Percentiles rank a stretch among this genome's conserved stretches.
phyloP scores from a whole-genome alignment of 2,888 invertebrate species.

The Eupithecia dodoneata region DNA sequence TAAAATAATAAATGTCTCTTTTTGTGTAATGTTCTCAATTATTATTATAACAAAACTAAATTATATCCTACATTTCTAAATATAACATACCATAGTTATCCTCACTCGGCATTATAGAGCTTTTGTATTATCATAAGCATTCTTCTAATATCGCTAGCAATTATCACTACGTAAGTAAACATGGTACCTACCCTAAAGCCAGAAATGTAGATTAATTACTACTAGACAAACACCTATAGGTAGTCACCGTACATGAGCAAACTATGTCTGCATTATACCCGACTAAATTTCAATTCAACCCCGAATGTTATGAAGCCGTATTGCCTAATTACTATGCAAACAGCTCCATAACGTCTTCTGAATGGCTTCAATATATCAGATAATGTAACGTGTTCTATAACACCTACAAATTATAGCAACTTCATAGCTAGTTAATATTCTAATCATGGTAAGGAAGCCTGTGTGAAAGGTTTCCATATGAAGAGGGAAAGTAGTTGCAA shows the following conservation, averaged over 20 bases:
- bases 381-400: conserved; percentile 5
- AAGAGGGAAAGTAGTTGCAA: conserved; percentile 40
- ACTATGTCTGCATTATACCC: conserved; percentile 7
- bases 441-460: conserved; percentile 22
- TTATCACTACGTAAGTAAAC: background rate
- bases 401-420: conserved; percentile 4
- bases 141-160: too few relatives aligned
- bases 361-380: conserved; percentile 38
- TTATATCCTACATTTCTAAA: too few relatives aligned
- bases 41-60: too few relatives aligned
- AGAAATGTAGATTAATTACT: background rate
- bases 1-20: too few relatives aligned
- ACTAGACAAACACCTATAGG: background rate
- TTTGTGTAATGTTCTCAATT: too few relatives aligned
- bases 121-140: background rate
- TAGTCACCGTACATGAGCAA: background rate
- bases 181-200: background rate
- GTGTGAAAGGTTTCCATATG: conserved; percentile 43
- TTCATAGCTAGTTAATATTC: conserved; percentile 38
- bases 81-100: background rate
- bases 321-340: conserved; percentile 43
- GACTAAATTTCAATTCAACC: conserved; percentile 22
- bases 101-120: background rate
- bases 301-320: conserved; percentile 18
- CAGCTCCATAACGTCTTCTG: conserved; percentile 36